Evolutionary conservation across 2,888 invertebrate genomes (phyloP).

Genomic region (Yponomeuta evonymella): DNA sequence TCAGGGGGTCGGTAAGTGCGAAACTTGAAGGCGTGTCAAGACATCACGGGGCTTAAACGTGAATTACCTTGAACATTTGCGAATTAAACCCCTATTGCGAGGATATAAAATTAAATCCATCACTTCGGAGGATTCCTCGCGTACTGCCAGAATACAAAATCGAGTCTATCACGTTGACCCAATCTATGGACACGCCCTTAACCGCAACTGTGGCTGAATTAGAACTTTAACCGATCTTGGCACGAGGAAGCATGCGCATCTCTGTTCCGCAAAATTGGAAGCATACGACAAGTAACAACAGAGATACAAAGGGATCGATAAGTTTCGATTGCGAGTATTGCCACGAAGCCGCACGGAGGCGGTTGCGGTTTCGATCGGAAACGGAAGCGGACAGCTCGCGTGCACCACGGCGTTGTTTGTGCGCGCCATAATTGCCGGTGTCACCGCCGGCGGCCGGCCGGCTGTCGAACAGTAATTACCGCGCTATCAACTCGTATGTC

Average conservation of each 20-base stretch:
- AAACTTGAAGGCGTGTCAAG: background rate
- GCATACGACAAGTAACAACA: background rate
- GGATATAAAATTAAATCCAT: too few species aligned
- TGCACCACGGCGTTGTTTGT: slow-evolving; percentile 30
- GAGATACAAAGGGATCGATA: slow-evolving; percentile 2
- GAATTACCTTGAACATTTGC: too few species aligned
- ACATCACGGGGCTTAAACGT: too few species aligned
- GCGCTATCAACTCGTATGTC: slow-evolving; percentile 4
- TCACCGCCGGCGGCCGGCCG: slow-evolving; percentile 35
- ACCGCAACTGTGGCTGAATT: background rate
- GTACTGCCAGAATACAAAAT: too few species aligned
- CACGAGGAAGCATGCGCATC: background rate
- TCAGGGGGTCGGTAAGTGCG: background rate
- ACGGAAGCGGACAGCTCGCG: slow-evolving; percentile 60
- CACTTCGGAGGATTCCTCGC: too few species aligned
- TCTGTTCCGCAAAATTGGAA: background rate
- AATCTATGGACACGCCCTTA: too few species aligned
- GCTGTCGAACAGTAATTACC: slow-evolving; percentile 13
- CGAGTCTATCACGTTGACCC: too few species aligned
- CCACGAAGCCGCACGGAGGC: slow-evolving; percentile 3
- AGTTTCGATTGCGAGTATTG: slow-evolving; percentile 4
- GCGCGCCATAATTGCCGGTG: slow-evolving; percentile 52
- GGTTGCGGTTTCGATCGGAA: slow-evolving; percentile 51
- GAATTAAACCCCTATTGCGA: background rate
- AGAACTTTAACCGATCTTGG: background rate